A percentile compares a stretch with the other conserved stretches of the same genome.
phyloP scores from a whole-genome alignment of 1,140 invertebrate genomes.

The Dryas iulia region DNA sequence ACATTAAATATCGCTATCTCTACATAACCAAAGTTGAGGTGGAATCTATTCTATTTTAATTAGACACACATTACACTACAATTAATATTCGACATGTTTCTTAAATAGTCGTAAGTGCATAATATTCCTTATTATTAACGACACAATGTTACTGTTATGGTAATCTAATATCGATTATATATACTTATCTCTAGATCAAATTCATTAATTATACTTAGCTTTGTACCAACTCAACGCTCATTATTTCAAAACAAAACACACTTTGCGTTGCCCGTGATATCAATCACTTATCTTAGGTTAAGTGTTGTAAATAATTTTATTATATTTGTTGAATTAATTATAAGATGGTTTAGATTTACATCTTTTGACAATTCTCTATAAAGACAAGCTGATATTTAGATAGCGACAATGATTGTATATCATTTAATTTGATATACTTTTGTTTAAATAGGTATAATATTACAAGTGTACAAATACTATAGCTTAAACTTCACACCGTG shows the following conservation, averaged over 20 bases:
- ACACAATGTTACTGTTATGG: slow-evolving; percentile 27
- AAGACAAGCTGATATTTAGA: too few relatives aligned
- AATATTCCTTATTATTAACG: slow-evolving; percentile 1
- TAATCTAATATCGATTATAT: slow-evolving; percentile 50
- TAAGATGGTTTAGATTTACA: neutral
- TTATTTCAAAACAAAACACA: slow-evolving; percentile 68
- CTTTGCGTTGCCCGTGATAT: slow-evolving; percentile 54
- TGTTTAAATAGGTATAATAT: too few relatives aligned
- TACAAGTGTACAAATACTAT: too few relatives aligned
- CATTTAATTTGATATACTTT: too few relatives aligned
- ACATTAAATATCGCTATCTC: too few relatives aligned
- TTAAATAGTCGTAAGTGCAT: neutral
- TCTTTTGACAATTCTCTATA: too few relatives aligned
- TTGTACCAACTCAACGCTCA: slow-evolving; percentile 54
- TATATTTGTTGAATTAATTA: neutral
- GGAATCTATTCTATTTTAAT: too few relatives aligned
- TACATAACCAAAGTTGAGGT: too few relatives aligned
- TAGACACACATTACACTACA: neutral
- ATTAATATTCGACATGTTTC: neutral
- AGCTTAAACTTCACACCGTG: too few relatives aligned
- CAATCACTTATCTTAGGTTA: slow-evolving; percentile 47
- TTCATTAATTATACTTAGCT: slow-evolving; percentile 61
- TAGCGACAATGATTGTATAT: too few relatives aligned
- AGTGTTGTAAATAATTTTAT: neutral
- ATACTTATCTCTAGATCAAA: slow-evolving; percentile 31